Evolutionary conservation across 2,113 vertebrate species (phyloP).

Genomic region (Dolichallabes microphthalmus): DNA sequence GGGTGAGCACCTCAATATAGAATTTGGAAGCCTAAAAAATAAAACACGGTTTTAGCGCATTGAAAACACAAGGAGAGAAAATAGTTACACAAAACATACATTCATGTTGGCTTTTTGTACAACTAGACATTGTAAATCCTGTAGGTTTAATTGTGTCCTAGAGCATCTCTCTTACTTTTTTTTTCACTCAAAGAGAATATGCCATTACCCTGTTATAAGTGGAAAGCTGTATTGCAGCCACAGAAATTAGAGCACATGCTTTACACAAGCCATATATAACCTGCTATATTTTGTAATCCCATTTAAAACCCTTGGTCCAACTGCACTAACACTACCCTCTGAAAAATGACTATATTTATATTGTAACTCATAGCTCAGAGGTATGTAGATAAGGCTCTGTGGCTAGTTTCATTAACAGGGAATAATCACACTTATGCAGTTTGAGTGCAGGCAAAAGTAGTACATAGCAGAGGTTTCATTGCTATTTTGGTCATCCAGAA

Average conservation of each 20-base stretch:
- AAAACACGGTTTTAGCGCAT: neutral
- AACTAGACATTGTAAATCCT: neutral
- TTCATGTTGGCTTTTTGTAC: conserved; percentile 9
- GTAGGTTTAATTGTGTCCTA: neutral
- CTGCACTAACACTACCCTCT: conserved; percentile 71
- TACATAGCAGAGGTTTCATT: conserved; percentile 47
- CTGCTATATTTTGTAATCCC: conserved; percentile 73
- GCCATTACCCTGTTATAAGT: neutral
- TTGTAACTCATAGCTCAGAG: conserved; percentile 62
- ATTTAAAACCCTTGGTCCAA: conserved; percentile 71
- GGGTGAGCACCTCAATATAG: neutral
- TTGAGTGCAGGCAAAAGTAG: conserved; percentile 57
- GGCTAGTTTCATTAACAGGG: conserved; percentile 48
- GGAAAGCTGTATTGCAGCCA: conserved; percentile 8
- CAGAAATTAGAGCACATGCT: conserved; percentile 46
- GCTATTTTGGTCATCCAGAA: conserved; percentile 45
- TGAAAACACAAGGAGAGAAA: neutral
- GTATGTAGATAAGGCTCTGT: conserved; percentile 55
- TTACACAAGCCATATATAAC: conserved; percentile 58
- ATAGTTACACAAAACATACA: neutral
- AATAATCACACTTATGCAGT: conserved; percentile 45
- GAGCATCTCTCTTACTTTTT: neutral
- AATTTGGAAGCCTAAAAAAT: neutral
- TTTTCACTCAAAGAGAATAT: neutral
- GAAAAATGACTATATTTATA: conserved; percentile 72